Conservation (phyloP, 2,113 vertebrate genomes). For the Gnathochromis pfefferi region DNA sequence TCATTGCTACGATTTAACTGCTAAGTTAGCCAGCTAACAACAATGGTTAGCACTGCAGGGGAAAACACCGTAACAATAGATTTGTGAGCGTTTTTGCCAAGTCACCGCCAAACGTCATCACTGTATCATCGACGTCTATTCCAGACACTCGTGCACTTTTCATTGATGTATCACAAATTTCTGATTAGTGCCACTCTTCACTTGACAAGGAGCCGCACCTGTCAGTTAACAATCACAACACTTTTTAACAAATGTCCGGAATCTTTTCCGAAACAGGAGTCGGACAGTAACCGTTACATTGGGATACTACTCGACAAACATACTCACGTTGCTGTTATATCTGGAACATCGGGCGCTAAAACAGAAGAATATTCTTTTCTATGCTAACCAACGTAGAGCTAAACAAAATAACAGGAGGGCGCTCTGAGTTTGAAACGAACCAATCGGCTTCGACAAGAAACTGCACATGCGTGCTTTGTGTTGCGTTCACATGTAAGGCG, state of each 20-base stretch:
- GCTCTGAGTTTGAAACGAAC: conserved; percentile 41
- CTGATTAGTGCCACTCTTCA: not conserved
- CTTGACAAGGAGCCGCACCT: not conserved
- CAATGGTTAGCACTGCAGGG: not conserved
- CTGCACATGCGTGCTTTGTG: not conserved
- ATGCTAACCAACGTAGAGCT: not conserved
- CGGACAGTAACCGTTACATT: accelerated
- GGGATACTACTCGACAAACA: accelerated
- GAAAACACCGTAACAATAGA: not conserved
- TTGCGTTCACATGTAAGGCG: accelerated
- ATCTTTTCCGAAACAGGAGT: accelerated
- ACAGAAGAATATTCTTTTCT: accelerated
- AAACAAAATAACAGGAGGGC: conserved; percentile 6
- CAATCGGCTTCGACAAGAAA: not conserved
- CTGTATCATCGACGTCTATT: not conserved
- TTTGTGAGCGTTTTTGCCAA: not conserved
- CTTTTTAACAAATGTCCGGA: not conserved
- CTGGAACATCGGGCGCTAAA: not conserved
- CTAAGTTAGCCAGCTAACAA: not conserved
- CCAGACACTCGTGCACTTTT: not conserved
- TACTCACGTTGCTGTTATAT: not conserved
- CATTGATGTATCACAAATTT: accelerated
- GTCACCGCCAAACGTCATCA: accelerated
- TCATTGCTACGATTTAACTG: not conserved
- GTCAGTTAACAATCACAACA: not conserved